Conservation (phyloP, 35 echinoderm and acorn worm genomes). For the Amphiura filiformis region DNA sequence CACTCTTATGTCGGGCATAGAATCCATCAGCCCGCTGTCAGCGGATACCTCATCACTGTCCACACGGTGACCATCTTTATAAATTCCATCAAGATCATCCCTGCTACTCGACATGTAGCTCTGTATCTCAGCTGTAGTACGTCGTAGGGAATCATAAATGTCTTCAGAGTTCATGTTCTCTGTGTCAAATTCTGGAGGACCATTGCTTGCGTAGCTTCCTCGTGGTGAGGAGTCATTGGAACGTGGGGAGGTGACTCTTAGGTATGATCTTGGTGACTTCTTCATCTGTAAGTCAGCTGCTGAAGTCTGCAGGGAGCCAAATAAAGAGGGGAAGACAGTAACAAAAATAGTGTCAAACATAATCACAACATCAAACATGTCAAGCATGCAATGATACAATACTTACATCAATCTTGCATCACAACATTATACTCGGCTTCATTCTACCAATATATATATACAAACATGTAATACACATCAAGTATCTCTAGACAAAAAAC, state of each 20-base stretch:
- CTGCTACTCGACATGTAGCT: slow-evolving; percentile 92
- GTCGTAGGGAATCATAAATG: slow-evolving; percentile 83
- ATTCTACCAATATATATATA: no score
- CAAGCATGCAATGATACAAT: no score
- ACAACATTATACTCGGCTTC: no score
- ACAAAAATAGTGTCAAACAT: neutral
- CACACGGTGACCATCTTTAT: slow-evolving; percentile 55
- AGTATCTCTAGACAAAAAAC: no score
- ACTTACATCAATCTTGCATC: no score
- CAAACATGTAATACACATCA: no score
- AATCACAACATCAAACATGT: neutral
- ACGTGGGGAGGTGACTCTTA: slow-evolving; percentile 49
- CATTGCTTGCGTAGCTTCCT: slow-evolving; percentile 62
- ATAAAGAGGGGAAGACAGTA: neutral
- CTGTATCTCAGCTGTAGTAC: slow-evolving; percentile 95
- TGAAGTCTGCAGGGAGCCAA: slow-evolving; percentile 40
- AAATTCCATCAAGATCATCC: slow-evolving; percentile 80
- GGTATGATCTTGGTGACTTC: slow-evolving; percentile 39
- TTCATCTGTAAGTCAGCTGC: slow-evolving; percentile 61
- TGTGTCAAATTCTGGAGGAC: slow-evolving; percentile 45
- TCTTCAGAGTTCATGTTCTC: slow-evolving; percentile 96
- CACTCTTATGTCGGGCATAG: slow-evolving; percentile 86
- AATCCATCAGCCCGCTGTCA: slow-evolving; percentile 73
- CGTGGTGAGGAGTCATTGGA: slow-evolving; percentile 51
- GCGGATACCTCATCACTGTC: slow-evolving; percentile 96